A percentile compares a stretch with the other conserved stretches of the same genome.
phyloP scores from a whole-genome alignment of 2,888 invertebrate species.

The Sturmia bella region DNA sequence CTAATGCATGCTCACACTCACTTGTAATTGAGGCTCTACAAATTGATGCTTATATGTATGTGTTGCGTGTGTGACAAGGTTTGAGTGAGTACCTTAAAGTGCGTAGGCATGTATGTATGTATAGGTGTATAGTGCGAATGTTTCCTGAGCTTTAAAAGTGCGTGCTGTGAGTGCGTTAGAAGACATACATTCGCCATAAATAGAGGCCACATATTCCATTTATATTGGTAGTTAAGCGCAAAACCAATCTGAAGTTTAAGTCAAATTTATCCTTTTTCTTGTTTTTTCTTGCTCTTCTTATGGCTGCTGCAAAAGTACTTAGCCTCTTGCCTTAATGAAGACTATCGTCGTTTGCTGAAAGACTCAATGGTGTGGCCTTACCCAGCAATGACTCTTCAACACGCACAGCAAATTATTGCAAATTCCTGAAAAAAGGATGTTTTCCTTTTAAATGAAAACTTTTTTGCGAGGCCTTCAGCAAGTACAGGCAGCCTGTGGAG shows the following conservation, averaged over 20 bases:
- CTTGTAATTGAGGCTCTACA: slow-evolving; percentile 16
- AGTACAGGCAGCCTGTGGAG: no score
- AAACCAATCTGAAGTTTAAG: slow-evolving; percentile 62
- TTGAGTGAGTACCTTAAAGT: background rate
- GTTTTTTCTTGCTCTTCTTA: background rate
- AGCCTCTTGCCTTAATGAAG: background rate
- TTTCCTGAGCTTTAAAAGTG: no score
- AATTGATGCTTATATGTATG: slow-evolving; percentile 38
- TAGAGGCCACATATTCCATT: slow-evolving; percentile 51
- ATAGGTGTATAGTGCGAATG: background rate
- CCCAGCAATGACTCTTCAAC: background rate
- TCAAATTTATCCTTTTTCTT: slow-evolving; percentile 52
- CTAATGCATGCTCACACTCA: background rate
- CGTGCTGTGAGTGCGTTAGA: slow-evolving; percentile 40
- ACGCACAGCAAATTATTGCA: slow-evolving; percentile 3
- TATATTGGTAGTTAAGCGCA: slow-evolving; percentile 59
- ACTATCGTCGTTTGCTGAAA: slow-evolving; percentile 22
- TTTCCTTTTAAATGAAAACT: no score
- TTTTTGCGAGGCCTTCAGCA: no score
- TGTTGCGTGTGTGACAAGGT: background rate
- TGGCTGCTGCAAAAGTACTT: background rate
- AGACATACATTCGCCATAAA: slow-evolving; percentile 46
- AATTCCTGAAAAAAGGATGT: background rate
- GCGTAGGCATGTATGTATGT: no score
- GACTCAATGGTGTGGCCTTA: slow-evolving; percentile 14